These are phyloP conservation scores for Tachysurus vachellii DNA, from an alignment of 2,113 vertebrate species.

Conservation along the genomic window DNA sequence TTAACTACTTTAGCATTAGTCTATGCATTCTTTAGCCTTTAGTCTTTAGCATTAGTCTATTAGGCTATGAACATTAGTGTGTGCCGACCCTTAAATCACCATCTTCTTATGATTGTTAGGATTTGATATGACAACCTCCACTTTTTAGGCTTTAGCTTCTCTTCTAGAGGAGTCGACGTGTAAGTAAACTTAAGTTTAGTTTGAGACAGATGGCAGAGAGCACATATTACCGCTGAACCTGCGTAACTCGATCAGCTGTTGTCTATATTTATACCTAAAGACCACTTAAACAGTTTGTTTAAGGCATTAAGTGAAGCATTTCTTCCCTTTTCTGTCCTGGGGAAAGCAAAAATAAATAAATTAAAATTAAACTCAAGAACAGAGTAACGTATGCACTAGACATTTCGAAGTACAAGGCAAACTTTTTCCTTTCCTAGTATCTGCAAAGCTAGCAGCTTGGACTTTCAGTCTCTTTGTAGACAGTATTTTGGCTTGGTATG, in stretches of 20 bases:
- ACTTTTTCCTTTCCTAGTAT: background rate
- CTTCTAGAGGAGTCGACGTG: background rate
- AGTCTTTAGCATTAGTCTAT: no score
- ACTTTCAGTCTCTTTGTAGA: background rate
- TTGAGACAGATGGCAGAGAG: conserved; percentile 1
- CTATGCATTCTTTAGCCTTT: no score
- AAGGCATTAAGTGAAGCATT: background rate
- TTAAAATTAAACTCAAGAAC: background rate
- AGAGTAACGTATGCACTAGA: background rate
- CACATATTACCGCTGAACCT: background rate
- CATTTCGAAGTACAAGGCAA: background rate
- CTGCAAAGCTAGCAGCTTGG: background rate
- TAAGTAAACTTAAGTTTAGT: background rate
- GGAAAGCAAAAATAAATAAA: background rate
- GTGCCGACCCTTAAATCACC: background rate
- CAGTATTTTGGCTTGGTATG: background rate
- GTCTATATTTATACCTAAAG: conserved; percentile 17
- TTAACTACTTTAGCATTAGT: background rate
- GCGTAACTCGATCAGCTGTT: background rate
- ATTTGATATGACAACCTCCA: background rate
- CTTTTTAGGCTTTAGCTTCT: background rate
- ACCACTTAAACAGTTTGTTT: background rate
- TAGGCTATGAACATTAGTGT: background rate
- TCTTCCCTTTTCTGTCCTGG: background rate
- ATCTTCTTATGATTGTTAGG: background rate